Conservation (phyloP, 2,888 invertebrate species). For the Ernsta delagoae region DNA sequence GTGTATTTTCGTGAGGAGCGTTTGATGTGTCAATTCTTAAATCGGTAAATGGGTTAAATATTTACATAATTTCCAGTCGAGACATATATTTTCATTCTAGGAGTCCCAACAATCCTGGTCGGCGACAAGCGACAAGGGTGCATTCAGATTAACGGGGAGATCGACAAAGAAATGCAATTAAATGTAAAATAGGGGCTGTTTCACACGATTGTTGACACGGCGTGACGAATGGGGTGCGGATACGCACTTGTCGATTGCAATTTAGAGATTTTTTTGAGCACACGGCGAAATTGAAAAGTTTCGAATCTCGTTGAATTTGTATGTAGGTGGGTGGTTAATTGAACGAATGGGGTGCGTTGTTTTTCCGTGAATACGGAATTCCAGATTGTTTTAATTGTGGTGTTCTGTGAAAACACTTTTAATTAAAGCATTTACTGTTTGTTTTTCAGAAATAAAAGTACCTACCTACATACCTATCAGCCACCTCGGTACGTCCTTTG, state of each 20-base stretch:
- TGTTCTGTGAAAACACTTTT: neutral
- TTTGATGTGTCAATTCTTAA: too few species aligned
- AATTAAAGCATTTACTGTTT: neutral
- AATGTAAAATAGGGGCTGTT: constrained; percentile 83
- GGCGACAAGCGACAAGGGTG: constrained; percentile 69
- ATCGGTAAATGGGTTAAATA: neutral
- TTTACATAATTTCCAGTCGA: neutral
- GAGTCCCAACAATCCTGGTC: constrained; percentile 51
- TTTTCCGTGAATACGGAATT: constrained; percentile 11
- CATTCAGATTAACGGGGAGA: constrained; percentile 79
- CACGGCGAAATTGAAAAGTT: constrained; percentile 34
- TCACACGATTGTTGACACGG: constrained; percentile 79
- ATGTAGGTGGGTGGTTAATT: constrained; percentile 15
- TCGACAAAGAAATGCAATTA: constrained; percentile 85
- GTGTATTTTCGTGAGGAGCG: too few species aligned
- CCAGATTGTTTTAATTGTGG: constrained; percentile 15
- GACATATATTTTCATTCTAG: neutral
- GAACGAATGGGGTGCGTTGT: constrained; percentile 9
- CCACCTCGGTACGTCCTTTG: too few species aligned
- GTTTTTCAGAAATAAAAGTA: too few species aligned
- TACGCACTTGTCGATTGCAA: constrained; percentile 59
- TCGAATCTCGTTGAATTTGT: constrained; percentile 30
- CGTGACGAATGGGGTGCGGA: constrained; percentile 75
- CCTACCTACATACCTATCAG: too few species aligned
- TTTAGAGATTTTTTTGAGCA: constrained; percentile 51